Evolutionary conservation across 1,140 invertebrate genomes (phyloP), one percentile per base, ranked within the genome.

Genomic region (Asobara japonica): DNA sequence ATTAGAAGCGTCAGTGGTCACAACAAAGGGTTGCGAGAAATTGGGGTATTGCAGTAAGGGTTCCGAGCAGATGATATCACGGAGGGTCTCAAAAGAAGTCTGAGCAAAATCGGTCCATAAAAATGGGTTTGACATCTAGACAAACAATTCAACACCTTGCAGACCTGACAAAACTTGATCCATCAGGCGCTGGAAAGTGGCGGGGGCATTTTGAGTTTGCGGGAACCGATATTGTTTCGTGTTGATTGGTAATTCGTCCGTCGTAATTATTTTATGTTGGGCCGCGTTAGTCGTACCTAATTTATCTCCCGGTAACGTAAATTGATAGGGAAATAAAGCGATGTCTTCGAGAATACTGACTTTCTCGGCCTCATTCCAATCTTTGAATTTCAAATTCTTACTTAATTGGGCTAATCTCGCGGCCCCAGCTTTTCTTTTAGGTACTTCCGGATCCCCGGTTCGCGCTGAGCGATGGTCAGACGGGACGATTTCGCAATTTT

Each of bases 1-100:
- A 13, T 72, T 65, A 61, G 65, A 71, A 3, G 79, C 78, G 51
- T 80, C 78, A 0, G 73, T 76, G 0, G 73, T 82, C 0, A 82
- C 6, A 22, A 76, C 31, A 45, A 83, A 83, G 5, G 67, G 73
- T 77, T 79, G 74, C 13, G 4, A 30, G 38, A 65, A 65, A 0
- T 65, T 16, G 1, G 62, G 30, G 2, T 65, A 65, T 0, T 29
- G 27, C 1, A 65, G 27, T 0, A 65, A 29, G 5, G 62, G 31
- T 27, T 65, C 62, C 0, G 16, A 29, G 18, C 61, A 71, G 22
- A 75, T 36, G 65, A 20, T 38, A 38, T 74, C 56, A 64, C 76
- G 75, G 16, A 78, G 61, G 18, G 48, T 74, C 1, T 76, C 67
- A 61, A 79, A 80, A 10, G 31, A 29, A 69, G 27, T 51, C 68